Evolutionary conservation across 2,888 invertebrate genomes (phyloP), one percentile per base, ranked within the genome.

Genomic region (Galeopsomyia nigrocyanea): DNA sequence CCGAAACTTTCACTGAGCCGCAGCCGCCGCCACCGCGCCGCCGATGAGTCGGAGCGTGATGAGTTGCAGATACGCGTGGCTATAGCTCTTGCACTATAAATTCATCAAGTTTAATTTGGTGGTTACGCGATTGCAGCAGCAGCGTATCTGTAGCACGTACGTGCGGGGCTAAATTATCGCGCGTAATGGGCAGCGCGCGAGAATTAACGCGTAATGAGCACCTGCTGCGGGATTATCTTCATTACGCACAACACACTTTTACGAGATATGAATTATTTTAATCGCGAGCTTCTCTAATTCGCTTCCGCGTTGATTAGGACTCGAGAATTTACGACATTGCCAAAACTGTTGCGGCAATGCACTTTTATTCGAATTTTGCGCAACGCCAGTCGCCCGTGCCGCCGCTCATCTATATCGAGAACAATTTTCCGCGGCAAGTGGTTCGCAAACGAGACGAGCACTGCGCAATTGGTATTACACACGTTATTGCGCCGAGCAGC

Each of bases 1-100:
- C 39, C 39, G 39, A 3, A 58, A 70, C 70, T 70, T 70, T 70
- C 63, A 53, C 70, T 46, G 39, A 3, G 13, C 39, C 10, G 10
- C n/a, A n/a, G 10, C 39, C 47, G 47, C 19, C 47, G 55, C 26
- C 5, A n/a, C 26, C 26, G 26, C 26, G 26, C 26, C 26, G 26
- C n/a, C n/a, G n/a, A n/a, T n/a, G n/a, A n/a, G n/a, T n/a, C n/a
- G n/a, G n/a, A n/a, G n/a, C n/a, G n/a, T n/a, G n/a, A n/a, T n/a
- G n/a, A n/a, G n/a, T n/a, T n/a, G n/a, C n/a, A n/a, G n/a, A n/a
- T n/a, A n/a, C n/a, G n/a, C n/a, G n/a, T n/a, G n/a, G n/a, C n/a
- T n/a, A n/a, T n/a, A n/a, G n/a, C n/a, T n/a, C n/a, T n/a, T n/a
- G n/a, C 60, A 46, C 51, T 60, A 51, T 22, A 47, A 46, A 61